Conservation (phyloP, 1,140 invertebrate species). For the Procambarus virginalis region DNA sequence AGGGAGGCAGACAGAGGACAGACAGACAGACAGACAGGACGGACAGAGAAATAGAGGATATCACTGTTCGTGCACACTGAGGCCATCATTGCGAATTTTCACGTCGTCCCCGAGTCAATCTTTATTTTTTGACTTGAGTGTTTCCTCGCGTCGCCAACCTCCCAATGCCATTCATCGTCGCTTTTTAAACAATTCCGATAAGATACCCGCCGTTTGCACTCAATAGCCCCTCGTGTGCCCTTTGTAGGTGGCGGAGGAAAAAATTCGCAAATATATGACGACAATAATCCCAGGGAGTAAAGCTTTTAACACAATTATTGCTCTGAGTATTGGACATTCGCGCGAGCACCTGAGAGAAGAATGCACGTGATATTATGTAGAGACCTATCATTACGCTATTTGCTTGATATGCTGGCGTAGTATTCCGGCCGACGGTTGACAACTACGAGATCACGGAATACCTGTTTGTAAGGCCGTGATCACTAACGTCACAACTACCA, state of each 20-base stretch:
- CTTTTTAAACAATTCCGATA: conserved; percentile 47
- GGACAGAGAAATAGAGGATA: background rate
- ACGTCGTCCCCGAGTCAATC: conserved; percentile 12
- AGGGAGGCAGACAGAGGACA: too few species aligned
- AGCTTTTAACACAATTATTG: conserved; percentile 64
- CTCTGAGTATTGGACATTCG: conserved; percentile 54
- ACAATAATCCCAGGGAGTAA: conserved; percentile 52
- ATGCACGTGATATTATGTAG: conserved; percentile 60
- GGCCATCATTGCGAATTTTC: conserved; percentile 24
- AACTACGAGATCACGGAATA: conserved; percentile 52
- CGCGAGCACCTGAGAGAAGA: conserved; percentile 52
- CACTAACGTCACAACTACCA: too few species aligned
- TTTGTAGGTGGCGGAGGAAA: conserved; percentile 25
- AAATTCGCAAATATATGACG: conserved; percentile 44
- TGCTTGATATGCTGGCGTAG: conserved; percentile 58
- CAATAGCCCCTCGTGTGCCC: conserved; percentile 38
- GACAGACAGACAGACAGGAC: too few species aligned
- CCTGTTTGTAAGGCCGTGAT: conserved; percentile 50
- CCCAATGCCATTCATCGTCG: conserved; percentile 36
- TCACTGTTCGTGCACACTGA: conserved; percentile 21
- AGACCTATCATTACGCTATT: conserved; percentile 55
- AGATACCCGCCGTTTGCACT: conserved; percentile 48
- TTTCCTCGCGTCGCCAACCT: conserved; percentile 21
- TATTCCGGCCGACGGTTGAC: conserved; percentile 49
- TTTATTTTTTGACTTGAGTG: conserved; percentile 36